A percentile compares a stretch with the other conserved stretches of the same genome.
Conservation (phyloP, 2,113 vertebrate species). For the Trichechus manatus region DNA sequence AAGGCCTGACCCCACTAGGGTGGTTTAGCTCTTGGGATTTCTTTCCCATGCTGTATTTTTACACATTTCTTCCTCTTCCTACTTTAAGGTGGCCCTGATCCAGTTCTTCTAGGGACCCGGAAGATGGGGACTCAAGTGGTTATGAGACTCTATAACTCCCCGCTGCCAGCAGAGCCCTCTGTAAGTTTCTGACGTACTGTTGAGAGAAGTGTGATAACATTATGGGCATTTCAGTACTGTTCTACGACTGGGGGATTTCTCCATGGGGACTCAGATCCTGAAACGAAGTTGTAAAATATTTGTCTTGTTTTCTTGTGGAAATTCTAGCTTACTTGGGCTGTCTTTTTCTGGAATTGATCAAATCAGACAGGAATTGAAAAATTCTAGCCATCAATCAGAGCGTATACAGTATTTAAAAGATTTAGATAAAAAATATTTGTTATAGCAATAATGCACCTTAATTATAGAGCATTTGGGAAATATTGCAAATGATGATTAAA, state of each 20-base stretch:
- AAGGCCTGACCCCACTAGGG: neutral
- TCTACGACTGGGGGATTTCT: neutral
- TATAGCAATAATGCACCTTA: constrained; percentile 37
- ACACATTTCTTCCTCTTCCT: constrained; percentile 37
- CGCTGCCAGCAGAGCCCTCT: constrained; percentile 79
- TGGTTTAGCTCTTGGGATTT: constrained; percentile 33
- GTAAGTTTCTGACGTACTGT: constrained; percentile 82
- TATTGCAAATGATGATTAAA: neutral
- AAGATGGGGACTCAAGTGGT: constrained; percentile 81
- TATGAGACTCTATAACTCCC: constrained; percentile 37
- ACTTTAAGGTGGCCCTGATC: constrained; percentile 59
- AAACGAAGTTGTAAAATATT: constrained; percentile 2
- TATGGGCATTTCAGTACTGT: neutral
- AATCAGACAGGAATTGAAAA: constrained; percentile 46
- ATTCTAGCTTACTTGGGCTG: neutral
- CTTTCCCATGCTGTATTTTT: constrained; percentile 6
- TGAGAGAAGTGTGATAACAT: constrained; percentile 18
- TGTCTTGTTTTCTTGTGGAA: constrained; percentile 46
- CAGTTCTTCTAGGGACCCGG: constrained; percentile 36
- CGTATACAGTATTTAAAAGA: constrained; percentile 14
- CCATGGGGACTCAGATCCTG: constrained; percentile 8
- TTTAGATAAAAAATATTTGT: neutral
- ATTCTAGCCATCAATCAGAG: constrained; percentile 49
- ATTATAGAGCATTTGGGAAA: constrained; percentile 55
- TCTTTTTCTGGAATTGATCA: constrained; percentile 52